Conservation (phyloP, 2,113 vertebrate genomes). For the Candoia aspera region DNA sequence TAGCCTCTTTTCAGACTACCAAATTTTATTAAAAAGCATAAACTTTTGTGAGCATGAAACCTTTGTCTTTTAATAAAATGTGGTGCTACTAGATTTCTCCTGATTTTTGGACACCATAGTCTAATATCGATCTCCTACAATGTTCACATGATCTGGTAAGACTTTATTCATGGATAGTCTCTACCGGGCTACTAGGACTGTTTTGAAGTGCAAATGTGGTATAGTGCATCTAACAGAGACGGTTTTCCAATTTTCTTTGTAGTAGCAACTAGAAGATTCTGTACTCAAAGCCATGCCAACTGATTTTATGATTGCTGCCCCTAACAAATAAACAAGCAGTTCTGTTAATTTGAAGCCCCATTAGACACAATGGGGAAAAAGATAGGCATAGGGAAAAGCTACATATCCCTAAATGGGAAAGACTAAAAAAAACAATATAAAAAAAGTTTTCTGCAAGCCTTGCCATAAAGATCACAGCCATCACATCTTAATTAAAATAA, state of each 20-base stretch:
- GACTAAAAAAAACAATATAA: neutral
- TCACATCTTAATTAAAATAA: conserved; percentile 20
- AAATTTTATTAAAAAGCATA: neutral
- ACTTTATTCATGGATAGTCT: neutral
- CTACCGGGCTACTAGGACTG: neutral
- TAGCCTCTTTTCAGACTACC: neutral
- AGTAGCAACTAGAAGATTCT: conserved; percentile 37
- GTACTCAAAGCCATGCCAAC: conserved; percentile 18
- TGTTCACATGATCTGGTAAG: neutral
- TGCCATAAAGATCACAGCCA: conserved; percentile 5
- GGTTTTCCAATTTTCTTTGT: conserved; percentile 29
- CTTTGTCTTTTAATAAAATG: neutral
- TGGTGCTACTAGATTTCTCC: neutral
- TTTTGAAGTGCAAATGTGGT: neutral
- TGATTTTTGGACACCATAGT: neutral
- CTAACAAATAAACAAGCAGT: conserved; percentile 37
- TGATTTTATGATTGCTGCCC: neutral
- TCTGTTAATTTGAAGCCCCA: conserved; percentile 37
- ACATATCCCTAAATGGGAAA: neutral
- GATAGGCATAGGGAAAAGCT: neutral
- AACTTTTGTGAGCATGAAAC: neutral
- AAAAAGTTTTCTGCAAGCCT: conserved; percentile 1
- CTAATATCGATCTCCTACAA: neutral
- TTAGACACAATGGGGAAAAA: conserved; percentile 30
- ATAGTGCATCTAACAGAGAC: conserved; percentile 45